Evolutionary conservation across 1,140 invertebrate genomes (phyloP), one percentile per base, ranked within the genome.

Genomic region (Phymorhynchus buccinoides): DNA sequence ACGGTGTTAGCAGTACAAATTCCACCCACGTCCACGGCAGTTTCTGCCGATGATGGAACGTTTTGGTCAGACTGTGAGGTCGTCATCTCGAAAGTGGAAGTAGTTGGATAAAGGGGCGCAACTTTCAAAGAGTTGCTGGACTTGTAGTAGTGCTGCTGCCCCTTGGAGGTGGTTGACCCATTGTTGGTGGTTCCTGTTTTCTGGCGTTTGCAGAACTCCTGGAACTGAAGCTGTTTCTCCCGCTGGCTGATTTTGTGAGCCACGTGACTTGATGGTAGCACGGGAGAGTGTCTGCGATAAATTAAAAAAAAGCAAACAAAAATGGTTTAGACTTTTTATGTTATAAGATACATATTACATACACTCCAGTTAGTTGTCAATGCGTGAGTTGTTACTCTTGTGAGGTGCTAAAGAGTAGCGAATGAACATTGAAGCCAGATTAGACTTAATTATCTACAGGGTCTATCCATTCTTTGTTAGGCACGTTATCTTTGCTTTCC

Each of bases 241-340:
- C 88, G 83, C 42, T 89, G 86, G 32, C 86, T 86, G 22, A 89
- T 87, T 87, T 91, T 91, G 79, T 91, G 90, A 16, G 89, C 88
- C 6, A 90, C 88, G 78, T 91, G 90, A 41, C 85, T 90, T 6
- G 89, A 90, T 14, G 91, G 91, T n/a, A 91, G 77, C 0, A 91
- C 90, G 18, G 91, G 91, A 0, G 91, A 91, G 82, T 91, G 91
- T 18, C 90, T 71, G 73, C 18, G 22, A 75, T 12, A n/a, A 71
- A 22, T 41, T 41, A 6, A 75, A 75, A 9, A 75, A 6, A 39
- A 39, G 27, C 39, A 75, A 7, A 75, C 3, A 22, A 75, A 14
- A 14, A 12, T 12, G 27, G 30, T 27, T 16, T 22, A 52, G 7
- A 52, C 22, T 12, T 12, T 12, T 52, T 22, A 52, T 22, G 48